Conservation (phyloP, 2,888 invertebrate species). For the Ophion slaviceki region DNA sequence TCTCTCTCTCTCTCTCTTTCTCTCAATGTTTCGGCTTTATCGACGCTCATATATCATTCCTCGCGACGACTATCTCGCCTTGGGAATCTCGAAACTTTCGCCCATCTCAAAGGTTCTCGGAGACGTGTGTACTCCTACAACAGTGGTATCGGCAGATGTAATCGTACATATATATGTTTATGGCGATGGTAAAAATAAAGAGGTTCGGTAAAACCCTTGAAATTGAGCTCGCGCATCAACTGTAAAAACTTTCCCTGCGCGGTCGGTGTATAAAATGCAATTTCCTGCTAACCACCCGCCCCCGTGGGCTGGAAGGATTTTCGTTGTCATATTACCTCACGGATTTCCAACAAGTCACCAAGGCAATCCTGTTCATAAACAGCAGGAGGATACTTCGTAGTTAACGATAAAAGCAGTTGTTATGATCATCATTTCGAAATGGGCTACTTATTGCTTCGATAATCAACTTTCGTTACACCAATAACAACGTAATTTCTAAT, state of each 20-base stretch:
- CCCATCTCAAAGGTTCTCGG: conserved; percentile 45
- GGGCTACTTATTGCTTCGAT: too few relatives aligned
- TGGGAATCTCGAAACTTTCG: conserved; percentile 78
- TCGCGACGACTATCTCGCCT: conserved; percentile 77
- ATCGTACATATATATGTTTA: conserved; percentile 31
- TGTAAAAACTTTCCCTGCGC: conserved; percentile 68
- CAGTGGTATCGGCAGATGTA: conserved; percentile 48
- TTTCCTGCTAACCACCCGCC: conserved; percentile 72
- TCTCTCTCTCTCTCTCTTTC: conserved; percentile 66
- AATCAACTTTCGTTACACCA: too few relatives aligned
- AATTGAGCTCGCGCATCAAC: conserved; percentile 72
- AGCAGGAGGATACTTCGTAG: background rate
- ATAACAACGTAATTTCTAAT: too few relatives aligned
- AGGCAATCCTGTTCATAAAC: conserved; percentile 37
- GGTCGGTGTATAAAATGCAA: conserved; percentile 73
- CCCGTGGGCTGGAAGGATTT: conserved; percentile 46
- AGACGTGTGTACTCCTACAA: conserved; percentile 63
- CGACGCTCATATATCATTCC: conserved; percentile 81
- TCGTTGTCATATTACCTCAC: conserved; percentile 32
- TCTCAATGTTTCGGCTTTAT: conserved; percentile 82
- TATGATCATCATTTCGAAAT: background rate
- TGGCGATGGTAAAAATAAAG: conserved; percentile 30
- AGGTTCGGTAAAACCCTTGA: conserved; percentile 66
- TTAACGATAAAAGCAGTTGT: background rate
- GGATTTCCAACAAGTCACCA: conserved; percentile 18